Conservation (phyloP, 2,113 vertebrate genomes). For the Piaya cayana region DNA sequence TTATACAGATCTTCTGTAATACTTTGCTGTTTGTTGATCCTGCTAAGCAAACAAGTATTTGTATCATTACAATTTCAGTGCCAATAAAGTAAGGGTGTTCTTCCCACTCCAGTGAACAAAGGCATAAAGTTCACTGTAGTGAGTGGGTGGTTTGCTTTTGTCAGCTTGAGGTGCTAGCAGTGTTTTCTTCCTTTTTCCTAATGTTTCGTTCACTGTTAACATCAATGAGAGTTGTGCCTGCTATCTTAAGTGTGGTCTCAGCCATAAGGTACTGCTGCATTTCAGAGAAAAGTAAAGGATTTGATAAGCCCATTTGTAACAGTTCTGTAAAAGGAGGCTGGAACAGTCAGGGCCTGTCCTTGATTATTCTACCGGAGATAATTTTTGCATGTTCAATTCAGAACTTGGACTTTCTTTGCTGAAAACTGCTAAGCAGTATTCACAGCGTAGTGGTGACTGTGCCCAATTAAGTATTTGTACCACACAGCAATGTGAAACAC, state of each 20-base stretch:
- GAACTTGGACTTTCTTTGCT: neutral
- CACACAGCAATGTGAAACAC: neutral
- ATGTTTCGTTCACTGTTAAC: neutral
- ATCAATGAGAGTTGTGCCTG: neutral
- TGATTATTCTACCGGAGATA: conserved; percentile 10
- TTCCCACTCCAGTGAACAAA: neutral
- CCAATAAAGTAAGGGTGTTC: neutral
- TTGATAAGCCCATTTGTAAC: neutral
- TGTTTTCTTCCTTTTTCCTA: neutral
- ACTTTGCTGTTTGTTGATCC: neutral
- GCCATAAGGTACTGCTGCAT: neutral
- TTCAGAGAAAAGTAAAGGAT: neutral
- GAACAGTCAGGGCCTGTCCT: neutral
- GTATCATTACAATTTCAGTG: neutral
- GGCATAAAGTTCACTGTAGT: neutral
- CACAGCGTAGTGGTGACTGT: neutral
- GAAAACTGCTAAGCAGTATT: neutral
- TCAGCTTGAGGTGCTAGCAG: neutral
- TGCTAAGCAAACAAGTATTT: neutral
- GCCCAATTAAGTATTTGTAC: neutral
- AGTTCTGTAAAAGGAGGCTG: neutral
- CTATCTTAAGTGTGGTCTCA: neutral
- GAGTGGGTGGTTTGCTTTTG: neutral
- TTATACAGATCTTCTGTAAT: neutral
- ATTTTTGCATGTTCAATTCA: neutral